phyloP scores from a whole-genome alignment of 2,113 vertebrate genomes.

The Ceyx cyanopectus region DNA sequence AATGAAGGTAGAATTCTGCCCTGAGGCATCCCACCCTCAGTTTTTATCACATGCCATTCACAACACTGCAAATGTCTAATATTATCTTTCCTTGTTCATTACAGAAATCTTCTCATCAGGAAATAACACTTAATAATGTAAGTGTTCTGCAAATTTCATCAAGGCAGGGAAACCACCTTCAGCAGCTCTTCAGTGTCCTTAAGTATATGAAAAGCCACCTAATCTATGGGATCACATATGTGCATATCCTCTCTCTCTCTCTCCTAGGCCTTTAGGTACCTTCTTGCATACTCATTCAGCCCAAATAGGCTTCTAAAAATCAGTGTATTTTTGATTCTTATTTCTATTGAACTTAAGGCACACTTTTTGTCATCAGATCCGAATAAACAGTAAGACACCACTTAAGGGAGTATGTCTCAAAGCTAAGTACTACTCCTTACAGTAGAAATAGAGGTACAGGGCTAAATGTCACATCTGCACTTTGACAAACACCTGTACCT shows the following conservation, averaged over 20 bases:
- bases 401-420: neutral
- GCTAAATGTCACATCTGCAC: neutral
- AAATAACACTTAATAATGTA: neutral
- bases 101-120: neutral
- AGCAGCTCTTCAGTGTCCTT: neutral
- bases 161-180: neutral
- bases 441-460: neutral
- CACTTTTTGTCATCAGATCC: neutral
- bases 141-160: neutral
- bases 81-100: neutral
- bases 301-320: neutral
- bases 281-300: neutral
- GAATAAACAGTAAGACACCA: neutral
- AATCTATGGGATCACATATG: neutral
- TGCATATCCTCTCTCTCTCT: neutral
- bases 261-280: neutral
- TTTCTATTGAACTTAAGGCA: neutral
- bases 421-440: neutral
- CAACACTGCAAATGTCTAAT: neutral
- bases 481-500: neutral
- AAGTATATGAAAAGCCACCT: neutral
- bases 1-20: neutral
- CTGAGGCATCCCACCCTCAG: neutral
- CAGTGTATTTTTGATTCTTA: neutral
- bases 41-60: neutral